Evolutionary conservation across 2,797 vertebrate genomes (phyloP).

Genomic region (Spheniscus humboldti): DNA sequence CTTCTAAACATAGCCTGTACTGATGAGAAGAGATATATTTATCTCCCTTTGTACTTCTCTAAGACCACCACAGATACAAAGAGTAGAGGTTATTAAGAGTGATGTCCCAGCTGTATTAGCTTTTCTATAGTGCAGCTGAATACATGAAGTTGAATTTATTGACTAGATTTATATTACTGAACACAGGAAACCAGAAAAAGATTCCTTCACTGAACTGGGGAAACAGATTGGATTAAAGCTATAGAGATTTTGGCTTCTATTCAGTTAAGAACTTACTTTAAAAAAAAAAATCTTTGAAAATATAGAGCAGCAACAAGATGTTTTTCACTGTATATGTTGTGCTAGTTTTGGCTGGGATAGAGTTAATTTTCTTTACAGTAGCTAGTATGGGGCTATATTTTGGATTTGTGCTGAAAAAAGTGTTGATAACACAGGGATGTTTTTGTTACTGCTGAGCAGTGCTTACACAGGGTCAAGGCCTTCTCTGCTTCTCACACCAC

Average conservation of each 20-base stretch:
- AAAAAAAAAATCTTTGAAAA: neutral
- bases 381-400: no score
- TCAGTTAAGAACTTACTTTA: neutral
- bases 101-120: neutral
- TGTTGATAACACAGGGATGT: no score
- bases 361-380: no score
- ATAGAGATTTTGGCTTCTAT: neutral
- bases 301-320: neutral
- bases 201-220: neutral
- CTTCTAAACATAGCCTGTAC: slow-evolving; percentile 5
- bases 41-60: neutral
- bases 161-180: neutral
- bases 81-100: neutral
- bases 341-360: no score
- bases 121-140: neutral
- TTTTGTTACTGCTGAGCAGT: no score
- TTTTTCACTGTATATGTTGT: neutral
- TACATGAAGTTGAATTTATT: neutral
- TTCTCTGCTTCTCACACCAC: no score
- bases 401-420: no score
- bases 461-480: no score
- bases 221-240: neutral
- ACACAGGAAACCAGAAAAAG: neutral
- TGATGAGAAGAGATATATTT: slow-evolving; percentile 38
- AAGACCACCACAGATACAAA: slow-evolving; percentile 14